These are phyloP conservation scores for Amphipyra berbera DNA, from an alignment of 2,888 invertebrate genomes.

Conservation along the genomic window DNA sequence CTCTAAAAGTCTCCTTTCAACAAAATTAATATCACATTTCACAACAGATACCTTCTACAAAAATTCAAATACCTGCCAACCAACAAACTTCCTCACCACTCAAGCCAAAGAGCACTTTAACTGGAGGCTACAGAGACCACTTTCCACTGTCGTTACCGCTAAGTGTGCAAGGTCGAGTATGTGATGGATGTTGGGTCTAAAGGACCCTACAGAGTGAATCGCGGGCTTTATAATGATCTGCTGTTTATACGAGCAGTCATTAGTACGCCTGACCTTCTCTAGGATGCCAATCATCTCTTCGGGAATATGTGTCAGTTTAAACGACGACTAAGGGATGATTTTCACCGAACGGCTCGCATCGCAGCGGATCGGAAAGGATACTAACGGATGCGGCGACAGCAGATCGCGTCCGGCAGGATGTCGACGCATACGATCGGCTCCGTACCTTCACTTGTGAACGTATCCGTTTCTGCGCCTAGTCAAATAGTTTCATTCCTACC, in stretches of 20 bases:
- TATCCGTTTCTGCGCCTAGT: too few species aligned
- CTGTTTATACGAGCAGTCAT: conserved; percentile 36
- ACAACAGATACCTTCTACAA: conserved; percentile 21
- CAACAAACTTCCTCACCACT: conserved; percentile 19
- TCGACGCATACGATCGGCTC: too few species aligned
- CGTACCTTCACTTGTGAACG: too few species aligned
- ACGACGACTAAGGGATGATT: not conserved
- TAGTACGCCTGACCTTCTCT: conserved; percentile 41
- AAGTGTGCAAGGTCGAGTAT: conserved; percentile 60
- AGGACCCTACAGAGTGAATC: conserved; percentile 27
- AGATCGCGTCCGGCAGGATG: too few species aligned
- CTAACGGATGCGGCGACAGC: too few species aligned
- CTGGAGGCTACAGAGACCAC: conserved; percentile 46
- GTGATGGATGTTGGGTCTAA: conserved; percentile 26
- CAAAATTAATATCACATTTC: conserved; percentile 50
- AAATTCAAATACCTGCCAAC: conserved; percentile 53
- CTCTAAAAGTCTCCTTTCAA: conserved; percentile 12
- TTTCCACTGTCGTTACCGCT: conserved; percentile 53
- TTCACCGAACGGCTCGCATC: too few species aligned
- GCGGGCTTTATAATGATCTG: conserved; percentile 43
- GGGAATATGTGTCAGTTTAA: conserved; percentile 14
- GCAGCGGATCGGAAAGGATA: too few species aligned
- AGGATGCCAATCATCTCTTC: conserved; percentile 4
- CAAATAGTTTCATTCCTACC: too few species aligned
- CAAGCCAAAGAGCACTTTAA: conserved; percentile 53